These are phyloP conservation scores for Lamprotornis superbus DNA, from an alignment of 2,113 vertebrate species.

Conservation along the genomic window DNA sequence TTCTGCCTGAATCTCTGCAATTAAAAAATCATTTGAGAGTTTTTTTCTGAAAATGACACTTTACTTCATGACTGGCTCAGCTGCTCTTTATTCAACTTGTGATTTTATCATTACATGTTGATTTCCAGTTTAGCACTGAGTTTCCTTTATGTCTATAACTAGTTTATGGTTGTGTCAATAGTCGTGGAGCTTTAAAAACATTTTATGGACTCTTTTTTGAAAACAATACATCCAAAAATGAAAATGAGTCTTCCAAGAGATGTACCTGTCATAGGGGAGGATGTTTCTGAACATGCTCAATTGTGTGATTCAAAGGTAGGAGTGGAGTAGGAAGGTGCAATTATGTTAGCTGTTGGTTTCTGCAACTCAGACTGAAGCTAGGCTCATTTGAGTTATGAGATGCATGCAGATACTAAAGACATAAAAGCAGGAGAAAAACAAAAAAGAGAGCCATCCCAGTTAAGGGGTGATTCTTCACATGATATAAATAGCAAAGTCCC, in stretches of 20 bases:
- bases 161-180: neutral
- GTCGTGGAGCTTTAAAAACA: neutral
- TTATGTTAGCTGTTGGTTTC: neutral
- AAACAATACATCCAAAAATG: neutral
- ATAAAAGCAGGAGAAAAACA: neutral
- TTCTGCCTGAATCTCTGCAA: neutral
- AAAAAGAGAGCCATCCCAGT: neutral
- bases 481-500: neutral
- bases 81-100: neutral
- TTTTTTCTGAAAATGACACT: neutral
- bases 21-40: neutral
- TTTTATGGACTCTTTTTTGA: neutral
- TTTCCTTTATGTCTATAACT: neutral
- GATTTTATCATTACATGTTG: neutral
- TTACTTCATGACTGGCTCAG: neutral
- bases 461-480: neutral
- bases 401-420: neutral
- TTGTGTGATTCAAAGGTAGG: neutral
- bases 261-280: accelerated
- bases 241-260: neutral
- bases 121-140: neutral
- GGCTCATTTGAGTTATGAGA: neutral
- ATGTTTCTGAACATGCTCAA: neutral
- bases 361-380: neutral
- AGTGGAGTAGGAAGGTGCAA: neutral